Evolutionary conservation across 2,888 invertebrate species (phyloP).

Genomic region (Dilophus febrilis): DNA sequence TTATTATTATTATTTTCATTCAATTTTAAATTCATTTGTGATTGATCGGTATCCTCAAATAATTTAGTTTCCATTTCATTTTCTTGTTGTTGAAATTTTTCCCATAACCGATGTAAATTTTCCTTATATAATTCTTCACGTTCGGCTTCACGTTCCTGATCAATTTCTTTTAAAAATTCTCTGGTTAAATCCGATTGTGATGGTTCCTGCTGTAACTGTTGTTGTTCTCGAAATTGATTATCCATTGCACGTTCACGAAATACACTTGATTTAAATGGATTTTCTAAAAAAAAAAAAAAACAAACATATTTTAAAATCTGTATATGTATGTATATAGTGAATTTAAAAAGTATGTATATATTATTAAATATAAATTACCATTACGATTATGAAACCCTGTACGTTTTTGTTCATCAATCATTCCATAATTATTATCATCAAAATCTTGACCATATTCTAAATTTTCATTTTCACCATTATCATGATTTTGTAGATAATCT

Average conservation of each 20-base stretch:
- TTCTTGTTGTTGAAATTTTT: slow-evolving; percentile 26
- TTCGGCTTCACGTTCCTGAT: slow-evolving; percentile 24
- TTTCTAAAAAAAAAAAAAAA: slow-evolving; percentile 11
- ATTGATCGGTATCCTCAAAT: slow-evolving; percentile 21
- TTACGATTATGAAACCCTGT: slow-evolving; percentile 27
- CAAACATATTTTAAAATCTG: not conserved
- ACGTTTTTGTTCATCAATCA: slow-evolving; percentile 20
- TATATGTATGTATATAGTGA: not conserved
- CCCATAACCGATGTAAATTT: slow-evolving; percentile 24
- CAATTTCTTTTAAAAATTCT: slow-evolving; percentile 27
- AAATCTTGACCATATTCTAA: slow-evolving; percentile 19
- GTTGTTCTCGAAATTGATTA: slow-evolving; percentile 1
- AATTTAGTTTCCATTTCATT: slow-evolving; percentile 22
- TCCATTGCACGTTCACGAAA: slow-evolving; percentile 25
- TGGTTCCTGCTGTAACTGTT: slow-evolving; percentile 7
- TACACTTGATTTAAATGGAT: slow-evolving; percentile 15
- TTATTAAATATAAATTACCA: slow-evolving; percentile 9
- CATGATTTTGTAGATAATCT: slow-evolving; percentile 25
- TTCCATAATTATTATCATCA: slow-evolving; percentile 19
- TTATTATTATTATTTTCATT: no score
- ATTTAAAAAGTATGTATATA: not conserved
- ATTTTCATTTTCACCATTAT: slow-evolving; percentile 14
- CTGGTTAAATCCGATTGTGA: slow-evolving; percentile 22
- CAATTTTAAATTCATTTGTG: slow-evolving; percentile 11
- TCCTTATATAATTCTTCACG: slow-evolving; percentile 25